Percentiles rank a stretch among this genome's conserved stretches.
Evolutionary conservation across 2,888 invertebrate species (phyloP).

Genomic region (Aleiodes alternator): DNA sequence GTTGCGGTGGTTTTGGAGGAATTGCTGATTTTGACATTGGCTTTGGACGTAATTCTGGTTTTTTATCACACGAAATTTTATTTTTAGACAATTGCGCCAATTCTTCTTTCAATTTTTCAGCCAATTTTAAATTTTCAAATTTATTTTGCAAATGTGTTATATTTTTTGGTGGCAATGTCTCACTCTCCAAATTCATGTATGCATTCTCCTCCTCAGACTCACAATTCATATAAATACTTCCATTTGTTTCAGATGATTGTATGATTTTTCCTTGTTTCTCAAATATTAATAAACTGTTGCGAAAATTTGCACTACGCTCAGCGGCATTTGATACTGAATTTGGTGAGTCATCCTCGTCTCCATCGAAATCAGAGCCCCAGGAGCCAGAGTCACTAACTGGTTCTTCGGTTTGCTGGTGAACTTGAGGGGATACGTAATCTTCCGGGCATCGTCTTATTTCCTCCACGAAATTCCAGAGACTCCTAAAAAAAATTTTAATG

Average conservation of each 20-base stretch:
- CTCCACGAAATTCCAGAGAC: constrained; percentile 67
- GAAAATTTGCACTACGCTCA: constrained; percentile 55
- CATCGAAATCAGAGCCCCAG: constrained; percentile 74
- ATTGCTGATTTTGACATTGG: constrained; percentile 8
- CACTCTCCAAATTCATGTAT: constrained; percentile 57
- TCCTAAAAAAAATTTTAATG: constrained; percentile 57
- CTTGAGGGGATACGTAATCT: constrained; percentile 60
- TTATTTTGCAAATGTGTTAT: constrained; percentile 57
- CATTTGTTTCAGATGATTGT: constrained; percentile 48
- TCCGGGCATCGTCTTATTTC: constrained; percentile 66
- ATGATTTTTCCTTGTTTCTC: constrained; percentile 56
- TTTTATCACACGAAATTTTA: constrained; percentile 43
- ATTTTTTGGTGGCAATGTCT: constrained; percentile 50
- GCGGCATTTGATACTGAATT: background rate
- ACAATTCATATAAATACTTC: constrained; percentile 68
- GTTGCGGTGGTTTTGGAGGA: constrained; percentile 35
- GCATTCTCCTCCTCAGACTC: constrained; percentile 50
- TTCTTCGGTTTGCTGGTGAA: constrained; percentile 51
- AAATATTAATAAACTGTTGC: constrained; percentile 58
- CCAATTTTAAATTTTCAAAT: constrained; percentile 56
- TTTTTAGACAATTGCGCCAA: constrained; percentile 55
- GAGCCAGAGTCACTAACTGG: constrained; percentile 65
- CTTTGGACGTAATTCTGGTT: constrained; percentile 55
- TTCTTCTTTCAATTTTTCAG: constrained; percentile 65
- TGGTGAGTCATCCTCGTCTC: constrained; percentile 55